A percentile compares a stretch with the other conserved stretches of the same genome.
phyloP scores from a whole-genome alignment of 1,140 invertebrate genomes.

The Heliconius hermathena region DNA sequence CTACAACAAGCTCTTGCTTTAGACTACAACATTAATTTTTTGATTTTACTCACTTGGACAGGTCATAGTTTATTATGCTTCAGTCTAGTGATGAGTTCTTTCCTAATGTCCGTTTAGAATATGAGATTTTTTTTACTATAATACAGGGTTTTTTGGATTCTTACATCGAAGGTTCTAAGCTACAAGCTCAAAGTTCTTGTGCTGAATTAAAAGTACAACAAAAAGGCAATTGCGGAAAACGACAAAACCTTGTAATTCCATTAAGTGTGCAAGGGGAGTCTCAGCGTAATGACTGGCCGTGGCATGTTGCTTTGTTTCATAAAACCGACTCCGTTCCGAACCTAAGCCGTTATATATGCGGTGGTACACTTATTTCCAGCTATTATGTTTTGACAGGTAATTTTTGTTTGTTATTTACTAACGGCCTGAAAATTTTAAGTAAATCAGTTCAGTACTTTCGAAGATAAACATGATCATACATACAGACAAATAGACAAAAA shows the following conservation, averaged over 20 bases:
- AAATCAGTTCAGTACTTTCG: too few relatives aligned
- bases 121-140: background rate
- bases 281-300: constrained; percentile 19
- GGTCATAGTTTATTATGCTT: too few relatives aligned
- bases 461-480: too few relatives aligned
- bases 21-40: too few relatives aligned
- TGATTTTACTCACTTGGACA: too few relatives aligned
- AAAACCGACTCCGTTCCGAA: too few relatives aligned
- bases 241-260: background rate
- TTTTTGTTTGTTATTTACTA: too few relatives aligned
- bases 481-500: too few relatives aligned
- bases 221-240: constrained; percentile 5
- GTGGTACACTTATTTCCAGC: constrained; percentile 24
- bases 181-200: constrained; percentile 7
- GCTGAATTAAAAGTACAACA: background rate
- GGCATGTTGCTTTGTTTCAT: constrained; percentile 18
- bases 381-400: constrained; percentile 27
- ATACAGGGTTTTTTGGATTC: background rate
- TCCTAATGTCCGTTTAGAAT: too few relatives aligned
- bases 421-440: too few relatives aligned
- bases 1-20: too few relatives aligned
- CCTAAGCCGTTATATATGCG: constrained; percentile 19
- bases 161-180: background rate
- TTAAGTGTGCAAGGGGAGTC: constrained; percentile 12
- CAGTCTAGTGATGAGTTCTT: too few relatives aligned